Evolutionary conservation across 2,888 invertebrate species (phyloP).

Genomic region (Sclerodermus sp.): DNA sequence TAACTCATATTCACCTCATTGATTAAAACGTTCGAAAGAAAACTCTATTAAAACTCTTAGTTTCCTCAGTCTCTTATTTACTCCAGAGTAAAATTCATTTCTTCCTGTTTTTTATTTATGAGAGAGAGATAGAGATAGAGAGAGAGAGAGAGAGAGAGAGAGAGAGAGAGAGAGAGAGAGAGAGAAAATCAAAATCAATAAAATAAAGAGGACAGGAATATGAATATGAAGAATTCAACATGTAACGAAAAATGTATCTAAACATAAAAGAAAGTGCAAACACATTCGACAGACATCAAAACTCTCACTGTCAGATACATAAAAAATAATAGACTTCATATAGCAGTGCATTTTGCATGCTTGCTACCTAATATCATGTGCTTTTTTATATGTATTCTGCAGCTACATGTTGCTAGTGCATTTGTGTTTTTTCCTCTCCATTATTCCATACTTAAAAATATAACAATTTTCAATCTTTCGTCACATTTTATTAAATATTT

Average conservation of each 20-base stretch:
- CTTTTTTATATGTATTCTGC: conserved; percentile 27
- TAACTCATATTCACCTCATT: too few relatives aligned
- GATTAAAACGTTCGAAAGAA: too few relatives aligned
- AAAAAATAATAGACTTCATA: conserved; percentile 44
- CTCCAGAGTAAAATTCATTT: background rate
- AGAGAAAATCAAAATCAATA: conserved; percentile 9
- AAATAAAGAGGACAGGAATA: conserved; percentile 4
- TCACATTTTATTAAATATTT: too few relatives aligned
- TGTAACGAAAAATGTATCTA: conserved; percentile 15
- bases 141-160: too few relatives aligned
- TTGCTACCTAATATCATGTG: conserved; percentile 46
- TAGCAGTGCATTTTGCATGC: conserved; percentile 54
- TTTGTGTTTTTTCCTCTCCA: conserved; percentile 19
- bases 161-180: too few relatives aligned
- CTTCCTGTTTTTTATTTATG: background rate
- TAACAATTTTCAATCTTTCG: conserved; percentile 4
- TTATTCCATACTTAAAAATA: conserved; percentile 25
- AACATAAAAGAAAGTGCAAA: conserved; percentile 47
- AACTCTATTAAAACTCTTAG: too few relatives aligned
- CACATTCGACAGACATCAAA: conserved; percentile 57
- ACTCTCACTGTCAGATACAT: conserved; percentile 58
- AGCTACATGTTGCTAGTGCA: conserved; percentile 32
- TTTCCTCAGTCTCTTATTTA: too few relatives aligned
- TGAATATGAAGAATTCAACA: conserved; percentile 9
- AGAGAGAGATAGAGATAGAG: background rate